phyloP scores from a whole-genome alignment of 2,888 invertebrate species.

The Epinotia nisella region DNA sequence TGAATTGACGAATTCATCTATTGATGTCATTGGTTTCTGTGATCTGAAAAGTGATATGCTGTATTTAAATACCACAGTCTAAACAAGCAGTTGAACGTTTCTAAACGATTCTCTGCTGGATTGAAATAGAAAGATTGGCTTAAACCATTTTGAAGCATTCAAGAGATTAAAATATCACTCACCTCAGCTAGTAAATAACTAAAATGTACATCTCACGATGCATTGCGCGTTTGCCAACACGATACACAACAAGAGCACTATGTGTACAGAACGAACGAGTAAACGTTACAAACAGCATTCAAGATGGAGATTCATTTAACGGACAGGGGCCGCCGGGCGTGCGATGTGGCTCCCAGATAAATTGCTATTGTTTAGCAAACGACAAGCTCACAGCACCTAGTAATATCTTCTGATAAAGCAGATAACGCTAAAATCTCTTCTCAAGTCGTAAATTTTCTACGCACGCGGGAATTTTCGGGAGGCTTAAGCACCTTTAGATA shows the following conservation, averaged over 20 bases:
- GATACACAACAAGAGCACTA: constrained; percentile 32
- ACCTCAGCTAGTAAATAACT: constrained; percentile 61
- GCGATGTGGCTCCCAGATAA: constrained; percentile 37
- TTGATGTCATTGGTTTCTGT: constrained; percentile 68
- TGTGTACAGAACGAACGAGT: constrained; percentile 11
- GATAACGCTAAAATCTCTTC: constrained; percentile 81
- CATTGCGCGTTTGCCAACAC: constrained; percentile 33
- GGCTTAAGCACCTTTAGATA: constrained; percentile 83
- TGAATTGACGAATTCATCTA: constrained; percentile 81
- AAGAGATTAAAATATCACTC: constrained; percentile 57
- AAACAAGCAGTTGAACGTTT: neutral
- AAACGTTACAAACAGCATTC: constrained; percentile 18
- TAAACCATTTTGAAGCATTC: constrained; percentile 21
- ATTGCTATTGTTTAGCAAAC: constrained; percentile 60
- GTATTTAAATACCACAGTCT: neutral
- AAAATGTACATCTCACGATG: constrained; percentile 33
- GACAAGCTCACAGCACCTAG: constrained; percentile 65
- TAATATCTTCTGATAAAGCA: constrained; percentile 78
- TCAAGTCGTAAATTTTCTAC: constrained; percentile 80
- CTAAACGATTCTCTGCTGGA: neutral
- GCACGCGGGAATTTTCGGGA: constrained; percentile 76
- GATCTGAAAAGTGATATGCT: constrained; percentile 62
- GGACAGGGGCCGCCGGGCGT: constrained; percentile 9
- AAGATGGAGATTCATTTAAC: constrained; percentile 12
- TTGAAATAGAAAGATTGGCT: constrained; percentile 4